phyloP scores from a whole-genome alignment of 2,888 invertebrate genomes.

The Brachyptera putata region DNA sequence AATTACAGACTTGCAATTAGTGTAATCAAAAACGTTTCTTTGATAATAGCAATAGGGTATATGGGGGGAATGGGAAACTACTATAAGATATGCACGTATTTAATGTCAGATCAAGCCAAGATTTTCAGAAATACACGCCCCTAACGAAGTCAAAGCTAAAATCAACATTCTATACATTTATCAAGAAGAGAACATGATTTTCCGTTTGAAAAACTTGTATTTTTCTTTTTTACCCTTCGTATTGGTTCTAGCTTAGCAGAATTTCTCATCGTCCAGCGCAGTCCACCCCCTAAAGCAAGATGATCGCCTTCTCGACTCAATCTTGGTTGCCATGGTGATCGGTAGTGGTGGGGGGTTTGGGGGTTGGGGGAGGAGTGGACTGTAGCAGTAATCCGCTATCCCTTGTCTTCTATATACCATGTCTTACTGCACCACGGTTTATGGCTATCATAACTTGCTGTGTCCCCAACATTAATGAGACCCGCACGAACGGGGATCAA shows the following conservation, averaged over 20 bases:
- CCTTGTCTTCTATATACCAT: slow-evolving; percentile 11
- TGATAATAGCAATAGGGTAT: neutral
- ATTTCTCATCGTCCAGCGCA: slow-evolving; percentile 1
- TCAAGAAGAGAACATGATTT: no score
- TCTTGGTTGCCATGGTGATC: slow-evolving; percentile 28
- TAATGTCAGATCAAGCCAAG: neutral
- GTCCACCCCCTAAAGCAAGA: neutral
- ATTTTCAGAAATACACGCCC: no score
- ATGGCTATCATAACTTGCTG: slow-evolving; percentile 27
- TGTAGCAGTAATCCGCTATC: neutral
- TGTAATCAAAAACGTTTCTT: neutral
- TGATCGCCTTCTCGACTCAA: slow-evolving; percentile 15
- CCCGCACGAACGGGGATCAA: neutral
- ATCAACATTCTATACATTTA: no score
- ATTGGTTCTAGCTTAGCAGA: neutral
- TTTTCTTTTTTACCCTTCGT: neutral
- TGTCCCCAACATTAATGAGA: slow-evolving; percentile 28
- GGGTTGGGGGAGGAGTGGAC: slow-evolving; percentile 20
- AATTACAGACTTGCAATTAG: slow-evolving; percentile 4
- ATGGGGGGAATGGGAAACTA: neutral
- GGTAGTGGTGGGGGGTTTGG: no score
- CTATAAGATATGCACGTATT: neutral
- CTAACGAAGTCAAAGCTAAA: no score
- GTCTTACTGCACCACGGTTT: slow-evolving; percentile 16
- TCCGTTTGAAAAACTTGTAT: neutral